Evolutionary conservation across 2,113 vertebrate species (phyloP).

Genomic region (Stictonetta naevosa): DNA sequence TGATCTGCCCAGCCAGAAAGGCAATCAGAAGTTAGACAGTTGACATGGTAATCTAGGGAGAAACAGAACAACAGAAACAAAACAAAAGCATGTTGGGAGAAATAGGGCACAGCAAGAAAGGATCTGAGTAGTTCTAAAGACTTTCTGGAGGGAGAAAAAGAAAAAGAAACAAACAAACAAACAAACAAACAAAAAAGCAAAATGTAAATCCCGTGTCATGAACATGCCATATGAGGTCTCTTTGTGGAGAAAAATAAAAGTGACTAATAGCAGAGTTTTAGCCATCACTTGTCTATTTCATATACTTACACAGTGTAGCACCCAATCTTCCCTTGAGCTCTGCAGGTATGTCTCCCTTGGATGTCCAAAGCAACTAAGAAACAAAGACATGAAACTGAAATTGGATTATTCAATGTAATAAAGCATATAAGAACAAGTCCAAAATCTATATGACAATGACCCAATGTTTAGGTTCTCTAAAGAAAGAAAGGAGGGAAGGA

Average conservation of each 20-base stretch:
- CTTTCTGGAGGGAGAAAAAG: not conserved
- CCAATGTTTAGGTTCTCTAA: not conserved
- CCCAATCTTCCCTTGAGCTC: not conserved
- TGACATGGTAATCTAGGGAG: not conserved
- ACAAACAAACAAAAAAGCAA: no score
- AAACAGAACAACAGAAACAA: not conserved
- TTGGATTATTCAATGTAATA: not conserved
- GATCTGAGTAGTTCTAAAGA: not conserved
- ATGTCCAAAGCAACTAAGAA: not conserved
- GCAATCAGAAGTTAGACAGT: not conserved
- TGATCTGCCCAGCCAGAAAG: not conserved
- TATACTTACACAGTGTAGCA: not conserved
- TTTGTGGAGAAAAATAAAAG: not conserved
- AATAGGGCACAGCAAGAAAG: not conserved
- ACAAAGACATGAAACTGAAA: not conserved
- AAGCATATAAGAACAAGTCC: not conserved
- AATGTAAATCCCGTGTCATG: not conserved
- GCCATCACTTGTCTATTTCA: not conserved
- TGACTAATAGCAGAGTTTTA: not conserved
- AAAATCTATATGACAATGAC: not conserved
- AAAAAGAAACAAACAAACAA: no score
- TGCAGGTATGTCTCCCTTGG: not conserved
- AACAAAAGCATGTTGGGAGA: not conserved
- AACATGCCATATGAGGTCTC: not conserved
- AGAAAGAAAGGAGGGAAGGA: not conserved